Base-by-base conservation (phyloP, 2,797 vertebrate species). In the Rhabdomys pumilio region DNA sequence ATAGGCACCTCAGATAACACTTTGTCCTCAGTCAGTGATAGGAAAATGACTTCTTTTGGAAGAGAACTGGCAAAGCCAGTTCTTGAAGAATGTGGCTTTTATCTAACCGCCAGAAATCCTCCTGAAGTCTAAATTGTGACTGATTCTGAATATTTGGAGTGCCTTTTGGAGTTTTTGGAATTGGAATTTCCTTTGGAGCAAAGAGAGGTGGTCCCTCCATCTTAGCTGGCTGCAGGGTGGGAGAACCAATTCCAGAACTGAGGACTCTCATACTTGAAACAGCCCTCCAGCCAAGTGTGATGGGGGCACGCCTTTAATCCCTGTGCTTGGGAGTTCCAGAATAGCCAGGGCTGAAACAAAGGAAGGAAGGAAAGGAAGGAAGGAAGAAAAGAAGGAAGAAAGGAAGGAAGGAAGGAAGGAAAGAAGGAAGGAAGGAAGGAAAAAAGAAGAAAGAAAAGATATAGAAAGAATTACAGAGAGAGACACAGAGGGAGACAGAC, bases 181-280 rank as follows among this genome's bases (percentile, higher is more conserved):
- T 59, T 44, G 59, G 38, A 19, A 41, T 63, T 63, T 84, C 81
- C 81, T 44, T 82, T 83, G 38, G 22, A 41, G 22, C 80, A 44
- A 19, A 31, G 24, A 17, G 81, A 29, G 24, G 47, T 6, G 12
- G 24, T 47, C 0, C 20, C 19, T 7, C 1, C 22, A 4, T 2
- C 3, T 0, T 0, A 13, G 38, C 9, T 44, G 50, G 6, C 65
- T 79, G 29, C 59, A 77, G 57, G 22, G 34, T 13, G 1, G 63
- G 90, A 3, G 31, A 10, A 20, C 17, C 5, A 0, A 1, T 7
- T 8, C 22, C 38, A 13, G 69, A 20, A 17, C 22, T 14, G 24
- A 61, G 75, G 29, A 4, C 8, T 7, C 7, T 41, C 61, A 1
- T 0, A 2, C 65, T 26, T 61, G 47, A 38, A 65, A 7, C 73